These are phyloP conservation scores for Epistrophe grossulariae DNA, from an alignment of 2,888 invertebrate genomes.

Conservation along the genomic window DNA sequence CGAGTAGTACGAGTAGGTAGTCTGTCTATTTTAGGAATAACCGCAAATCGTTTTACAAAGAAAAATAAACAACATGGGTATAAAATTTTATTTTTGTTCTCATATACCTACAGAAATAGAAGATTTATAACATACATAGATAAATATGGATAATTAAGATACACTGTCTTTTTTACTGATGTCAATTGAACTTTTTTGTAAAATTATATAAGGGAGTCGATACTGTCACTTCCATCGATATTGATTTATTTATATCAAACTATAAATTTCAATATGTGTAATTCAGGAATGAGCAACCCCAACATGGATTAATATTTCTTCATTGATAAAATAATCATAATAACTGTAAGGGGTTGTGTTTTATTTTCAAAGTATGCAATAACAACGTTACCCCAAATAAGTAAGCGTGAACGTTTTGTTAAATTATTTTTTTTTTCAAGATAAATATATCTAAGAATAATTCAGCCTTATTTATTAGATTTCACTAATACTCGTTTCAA, in stretches of 20 bases:
- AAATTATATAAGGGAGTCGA: not conserved
- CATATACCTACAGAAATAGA: not conserved
- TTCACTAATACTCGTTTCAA: too few relatives aligned
- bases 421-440: too few relatives aligned
- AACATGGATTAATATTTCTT: not conserved
- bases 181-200: not conserved
- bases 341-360: too few relatives aligned
- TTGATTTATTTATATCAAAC: not conserved
- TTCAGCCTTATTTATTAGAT: too few relatives aligned
- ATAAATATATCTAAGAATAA: too few relatives aligned
- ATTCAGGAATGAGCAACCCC: not conserved
- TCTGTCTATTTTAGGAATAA: conserved; percentile 17
- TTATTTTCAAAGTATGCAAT: too few relatives aligned
- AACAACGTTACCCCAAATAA: too few relatives aligned
- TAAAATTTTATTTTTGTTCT: conserved; percentile 11
- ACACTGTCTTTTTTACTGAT: not conserved
- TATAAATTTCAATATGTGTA: not conserved
- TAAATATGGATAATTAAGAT: not conserved
- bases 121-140: conserved; percentile 5
- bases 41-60: conserved; percentile 3
- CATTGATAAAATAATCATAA: not conserved
- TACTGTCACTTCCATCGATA: not conserved
- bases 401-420: too few relatives aligned
- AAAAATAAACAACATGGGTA: not conserved
- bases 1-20: not conserved